Percentiles rank a stretch among this genome's conserved stretches.
phyloP scores from a whole-genome alignment of 1,140 invertebrate species.

The Trachelipus rathkii region DNA sequence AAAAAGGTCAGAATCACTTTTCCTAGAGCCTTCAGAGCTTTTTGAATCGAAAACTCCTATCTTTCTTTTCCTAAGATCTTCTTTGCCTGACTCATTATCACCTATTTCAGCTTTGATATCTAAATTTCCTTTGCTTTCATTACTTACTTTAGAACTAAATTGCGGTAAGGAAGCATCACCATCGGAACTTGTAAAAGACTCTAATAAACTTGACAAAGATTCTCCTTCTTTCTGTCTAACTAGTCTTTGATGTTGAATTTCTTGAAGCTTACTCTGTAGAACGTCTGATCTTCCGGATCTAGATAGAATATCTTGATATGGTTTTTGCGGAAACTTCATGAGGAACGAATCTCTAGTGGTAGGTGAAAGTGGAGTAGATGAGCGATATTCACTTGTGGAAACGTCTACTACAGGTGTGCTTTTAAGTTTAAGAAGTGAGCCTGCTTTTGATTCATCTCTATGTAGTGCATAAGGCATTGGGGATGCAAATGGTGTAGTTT shows the following conservation, averaged over 20 bases:
- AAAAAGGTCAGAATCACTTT: conserved; percentile 29
- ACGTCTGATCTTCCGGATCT: conserved; percentile 27
- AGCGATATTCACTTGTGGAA: background rate
- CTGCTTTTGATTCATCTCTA: background rate
- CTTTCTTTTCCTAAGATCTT: conserved; percentile 28
- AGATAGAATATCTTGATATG: conserved; percentile 32
- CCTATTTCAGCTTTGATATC: background rate
- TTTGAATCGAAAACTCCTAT: conserved; percentile 32
- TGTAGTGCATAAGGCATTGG: conserved; percentile 21
- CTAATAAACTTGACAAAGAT: conserved; percentile 6
- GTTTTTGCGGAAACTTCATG: conserved; percentile 35
- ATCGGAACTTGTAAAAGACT: conserved; percentile 10
- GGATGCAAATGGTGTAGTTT: conserved; percentile 43
- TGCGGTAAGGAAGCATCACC: conserved; percentile 3
- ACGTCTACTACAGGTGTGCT: background rate
- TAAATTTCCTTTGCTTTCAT: background rate
- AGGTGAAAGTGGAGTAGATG: conserved; percentile 30
- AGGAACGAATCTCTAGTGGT: conserved; percentile 29
- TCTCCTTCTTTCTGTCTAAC: conserved; percentile 27
- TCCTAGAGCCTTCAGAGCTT: conserved; percentile 22
- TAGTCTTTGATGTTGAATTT: conserved; percentile 35
- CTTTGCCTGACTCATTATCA: conserved; percentile 2
- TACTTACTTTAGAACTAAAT: background rate
- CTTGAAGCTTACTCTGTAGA: conserved; percentile 32
- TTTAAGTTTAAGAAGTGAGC: background rate